Percentiles rank a stretch among this genome's conserved stretches.
Conservation (phyloP, 2,888 invertebrate species). For the Fissipunctia ypsillon region DNA sequence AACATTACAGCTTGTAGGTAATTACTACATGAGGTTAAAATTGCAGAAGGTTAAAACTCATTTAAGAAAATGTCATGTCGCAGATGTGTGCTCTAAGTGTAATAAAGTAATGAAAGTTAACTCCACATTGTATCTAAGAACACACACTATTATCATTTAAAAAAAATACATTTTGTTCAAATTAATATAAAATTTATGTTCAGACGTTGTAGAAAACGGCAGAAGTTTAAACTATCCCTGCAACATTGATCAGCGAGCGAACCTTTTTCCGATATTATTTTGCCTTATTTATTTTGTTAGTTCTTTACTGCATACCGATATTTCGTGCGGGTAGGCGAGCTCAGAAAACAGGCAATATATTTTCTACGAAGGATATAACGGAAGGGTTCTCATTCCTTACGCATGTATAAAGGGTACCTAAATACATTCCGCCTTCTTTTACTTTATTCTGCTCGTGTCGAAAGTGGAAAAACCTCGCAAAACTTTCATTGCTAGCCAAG, state of each 20-base stretch:
- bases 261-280: slow-evolving; percentile 66
- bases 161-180: background rate
- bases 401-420: slow-evolving; percentile 75
- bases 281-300: slow-evolving; percentile 66
- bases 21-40: slow-evolving; percentile 24
- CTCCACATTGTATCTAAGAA: background rate
- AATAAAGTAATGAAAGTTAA: background rate
- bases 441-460: slow-evolving; percentile 84
- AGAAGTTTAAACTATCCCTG: slow-evolving; percentile 28
- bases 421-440: slow-evolving; percentile 76
- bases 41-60: background rate
- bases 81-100: background rate
- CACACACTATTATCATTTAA: background rate
- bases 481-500: slow-evolving; percentile 85
- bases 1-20: slow-evolving; percentile 28
- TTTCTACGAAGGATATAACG: slow-evolving; percentile 71
- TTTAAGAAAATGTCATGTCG: background rate
- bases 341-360: slow-evolving; percentile 77
- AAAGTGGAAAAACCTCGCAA: slow-evolving; percentile 86
- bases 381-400: slow-evolving; percentile 71
- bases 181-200: background rate
- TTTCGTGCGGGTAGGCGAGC: slow-evolving; percentile 65
- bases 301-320: slow-evolving; percentile 68
- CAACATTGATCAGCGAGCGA: slow-evolving; percentile 59
- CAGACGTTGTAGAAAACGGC: slow-evolving; percentile 23